Base-by-base conservation (phyloP, 2,113 vertebrate genomes). In the Chloropsis cyanopogon region DNA sequence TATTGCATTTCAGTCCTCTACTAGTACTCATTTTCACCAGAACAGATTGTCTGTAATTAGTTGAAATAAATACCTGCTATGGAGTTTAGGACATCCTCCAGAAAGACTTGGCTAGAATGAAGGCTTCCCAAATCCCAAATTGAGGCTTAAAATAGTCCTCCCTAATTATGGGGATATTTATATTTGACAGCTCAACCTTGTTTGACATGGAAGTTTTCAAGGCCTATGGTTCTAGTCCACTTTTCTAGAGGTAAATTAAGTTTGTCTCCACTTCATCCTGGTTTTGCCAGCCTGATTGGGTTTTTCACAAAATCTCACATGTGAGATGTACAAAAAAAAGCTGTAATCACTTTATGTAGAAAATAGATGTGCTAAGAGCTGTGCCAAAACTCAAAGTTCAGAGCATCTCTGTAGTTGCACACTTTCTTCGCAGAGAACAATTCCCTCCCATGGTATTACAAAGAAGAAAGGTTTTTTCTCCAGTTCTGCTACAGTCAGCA, bases 21-120 rank as follows among this genome's bases (percentile, higher is more conserved):
- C 42, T 90, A 94, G 83, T 54, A 41, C 42, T 90, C 21, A 52
- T 90, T 96, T 95, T 90, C 86, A 92, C 71, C 72, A 81, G 76
- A 95, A 81, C 91, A 95, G 86, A 93, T 95, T 96, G 93, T 65
- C 63, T 73, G 71, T 83, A 90, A 93, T 96, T 93, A 93, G 90
- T 54, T 83, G 86, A 95, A 94, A 92, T 83, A 92, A 96, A 90
- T 94, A 86, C 80, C 80, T 96, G 86, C 66, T 86, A 81, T 37
- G n/a, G 52, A 66, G 42, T 86, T 92, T 78, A 93, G 88, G 82
- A 95, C 85, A 78, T 61, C 50, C 71, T 97, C 91, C 94, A 97
- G 76, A 95, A 93, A 61, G 71, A 28, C 24, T 90, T 94, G 68
- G 80, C 92, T 78, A n/a, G 76, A 86, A 59, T 41, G n/a, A 90